phyloP scores from a whole-genome alignment of 2,797 vertebrate genomes.

The Gouania willdenowi region DNA sequence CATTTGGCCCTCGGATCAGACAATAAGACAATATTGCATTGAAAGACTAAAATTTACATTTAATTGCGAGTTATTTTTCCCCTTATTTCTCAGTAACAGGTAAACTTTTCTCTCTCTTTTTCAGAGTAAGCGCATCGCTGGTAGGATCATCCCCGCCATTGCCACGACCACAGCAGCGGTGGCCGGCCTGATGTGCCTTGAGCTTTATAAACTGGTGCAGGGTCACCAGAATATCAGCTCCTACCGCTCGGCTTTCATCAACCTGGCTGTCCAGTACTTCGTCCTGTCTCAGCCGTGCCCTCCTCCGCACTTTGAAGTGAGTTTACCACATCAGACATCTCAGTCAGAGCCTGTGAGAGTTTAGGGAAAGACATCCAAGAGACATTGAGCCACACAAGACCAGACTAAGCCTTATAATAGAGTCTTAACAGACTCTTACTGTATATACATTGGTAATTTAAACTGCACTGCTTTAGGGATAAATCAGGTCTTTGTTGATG shows the following conservation, averaged over 20 bases:
- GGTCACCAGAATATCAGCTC: constrained; percentile 52
- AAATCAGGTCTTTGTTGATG: constrained; percentile 41
- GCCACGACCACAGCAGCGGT: constrained; percentile 84
- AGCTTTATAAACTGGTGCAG: constrained; percentile 84
- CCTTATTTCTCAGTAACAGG: too few relatives aligned
- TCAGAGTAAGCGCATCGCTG: constrained; percentile 83
- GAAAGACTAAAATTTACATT: too few relatives aligned
- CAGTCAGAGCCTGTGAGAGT: too few relatives aligned
- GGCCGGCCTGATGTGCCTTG: constrained; percentile 84
- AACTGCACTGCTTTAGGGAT: constrained; percentile 41
- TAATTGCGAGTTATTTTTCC: too few relatives aligned
- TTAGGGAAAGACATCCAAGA: constrained; percentile 9
- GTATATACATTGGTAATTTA: constrained; percentile 37
- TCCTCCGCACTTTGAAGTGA: constrained; percentile 70
- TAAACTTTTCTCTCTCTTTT: constrained; percentile 4
- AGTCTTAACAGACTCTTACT: constrained; percentile 40
- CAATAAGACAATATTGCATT: too few relatives aligned
- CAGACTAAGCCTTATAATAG: constrained; percentile 17
- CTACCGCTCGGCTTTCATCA: constrained; percentile 75
- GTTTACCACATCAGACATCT: constrained; percentile 28
- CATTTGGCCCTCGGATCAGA: too few relatives aligned
- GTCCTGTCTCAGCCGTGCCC: constrained; percentile 46
- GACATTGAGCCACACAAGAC: constrained; percentile 12
- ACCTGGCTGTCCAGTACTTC: constrained; percentile 63
- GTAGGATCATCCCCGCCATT: constrained; percentile 85